Evolutionary conservation across 1,140 invertebrate species (phyloP).

Genomic region (Dolichoris vasculosae): DNA sequence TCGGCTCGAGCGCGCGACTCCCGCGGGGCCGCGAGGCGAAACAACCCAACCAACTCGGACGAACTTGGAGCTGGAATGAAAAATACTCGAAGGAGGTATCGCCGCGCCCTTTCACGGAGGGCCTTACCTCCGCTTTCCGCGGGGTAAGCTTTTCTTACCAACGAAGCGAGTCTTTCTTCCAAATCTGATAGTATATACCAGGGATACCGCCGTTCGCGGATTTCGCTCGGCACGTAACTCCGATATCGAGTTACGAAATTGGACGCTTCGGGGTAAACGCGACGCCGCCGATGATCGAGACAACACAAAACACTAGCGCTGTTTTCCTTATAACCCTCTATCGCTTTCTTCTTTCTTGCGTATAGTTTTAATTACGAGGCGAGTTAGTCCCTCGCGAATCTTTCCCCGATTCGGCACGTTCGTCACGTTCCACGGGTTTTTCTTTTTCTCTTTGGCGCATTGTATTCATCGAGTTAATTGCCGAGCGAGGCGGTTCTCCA

Average conservation of each 20-base stretch:
- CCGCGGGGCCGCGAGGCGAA: not conserved
- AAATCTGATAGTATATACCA: too few relatives aligned
- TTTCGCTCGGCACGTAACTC: not conserved
- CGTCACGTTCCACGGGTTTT: conserved; percentile 26
- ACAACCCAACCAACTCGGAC: conserved; percentile 33
- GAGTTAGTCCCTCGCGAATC: not conserved
- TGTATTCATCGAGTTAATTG: not conserved
- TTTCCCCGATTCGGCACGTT: conserved; percentile 32
- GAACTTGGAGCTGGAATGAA: conserved; percentile 27
- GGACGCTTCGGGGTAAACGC: not conserved
- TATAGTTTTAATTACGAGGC: conserved; percentile 46
- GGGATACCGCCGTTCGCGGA: not conserved
- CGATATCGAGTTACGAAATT: conserved; percentile 1
- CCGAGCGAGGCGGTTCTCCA: not conserved
- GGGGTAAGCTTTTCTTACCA: too few relatives aligned
- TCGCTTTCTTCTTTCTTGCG: not conserved
- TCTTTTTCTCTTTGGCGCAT: not conserved
- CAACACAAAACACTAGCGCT: not conserved
- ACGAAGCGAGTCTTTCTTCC: too few relatives aligned
- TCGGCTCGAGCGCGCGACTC: conserved; percentile 17
- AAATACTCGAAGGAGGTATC: not conserved
- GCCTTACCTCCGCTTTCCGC: too few relatives aligned
- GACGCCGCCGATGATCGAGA: not conserved
- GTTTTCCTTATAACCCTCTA: not conserved
- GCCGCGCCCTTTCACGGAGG: not conserved